Conservation (phyloP, 2,888 invertebrate species). For the Acanthosoma haemorrhoidale region DNA sequence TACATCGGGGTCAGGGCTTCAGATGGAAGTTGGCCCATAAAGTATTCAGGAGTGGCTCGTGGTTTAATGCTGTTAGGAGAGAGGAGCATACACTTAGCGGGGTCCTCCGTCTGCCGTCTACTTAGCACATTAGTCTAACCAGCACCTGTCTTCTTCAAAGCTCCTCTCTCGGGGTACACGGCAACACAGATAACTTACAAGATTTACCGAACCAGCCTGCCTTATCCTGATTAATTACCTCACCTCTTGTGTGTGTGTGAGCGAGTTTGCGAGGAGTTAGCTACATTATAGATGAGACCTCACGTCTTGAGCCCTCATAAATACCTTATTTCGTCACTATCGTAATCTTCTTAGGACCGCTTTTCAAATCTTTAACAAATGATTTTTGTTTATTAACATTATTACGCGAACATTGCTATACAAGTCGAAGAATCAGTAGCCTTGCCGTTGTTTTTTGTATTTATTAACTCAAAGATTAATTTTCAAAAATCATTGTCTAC, state of each 20-base stretch:
- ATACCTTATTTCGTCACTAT: not conserved
- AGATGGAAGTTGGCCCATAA: not conserved
- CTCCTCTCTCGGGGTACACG: not conserved
- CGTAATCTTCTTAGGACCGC: not conserved
- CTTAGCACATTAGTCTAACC: too few relatives aligned
- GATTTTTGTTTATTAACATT: too few relatives aligned
- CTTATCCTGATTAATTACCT: slow-evolving; percentile 4
- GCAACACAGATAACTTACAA: not conserved
- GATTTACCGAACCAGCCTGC: not conserved
- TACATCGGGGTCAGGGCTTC: not conserved
- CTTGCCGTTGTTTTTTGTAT: too few relatives aligned
- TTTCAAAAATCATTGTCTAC: too few relatives aligned
- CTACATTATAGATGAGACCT: not conserved
- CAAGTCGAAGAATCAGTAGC: too few relatives aligned
- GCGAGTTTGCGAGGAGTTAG: not conserved
- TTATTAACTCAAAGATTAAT: too few relatives aligned
- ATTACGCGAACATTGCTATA: too few relatives aligned
- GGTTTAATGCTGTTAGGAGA: slow-evolving; percentile 9
- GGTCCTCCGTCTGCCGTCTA: not conserved
- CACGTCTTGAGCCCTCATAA: not conserved
- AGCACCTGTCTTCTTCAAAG: not conserved
- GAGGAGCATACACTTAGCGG: not conserved
- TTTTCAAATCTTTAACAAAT: not conserved
- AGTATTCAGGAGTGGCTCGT: slow-evolving; percentile 9
- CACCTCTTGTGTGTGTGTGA: not conserved